Base-by-base conservation (phyloP, 2,888 invertebrate species). In the Aphodius granarius region DNA sequence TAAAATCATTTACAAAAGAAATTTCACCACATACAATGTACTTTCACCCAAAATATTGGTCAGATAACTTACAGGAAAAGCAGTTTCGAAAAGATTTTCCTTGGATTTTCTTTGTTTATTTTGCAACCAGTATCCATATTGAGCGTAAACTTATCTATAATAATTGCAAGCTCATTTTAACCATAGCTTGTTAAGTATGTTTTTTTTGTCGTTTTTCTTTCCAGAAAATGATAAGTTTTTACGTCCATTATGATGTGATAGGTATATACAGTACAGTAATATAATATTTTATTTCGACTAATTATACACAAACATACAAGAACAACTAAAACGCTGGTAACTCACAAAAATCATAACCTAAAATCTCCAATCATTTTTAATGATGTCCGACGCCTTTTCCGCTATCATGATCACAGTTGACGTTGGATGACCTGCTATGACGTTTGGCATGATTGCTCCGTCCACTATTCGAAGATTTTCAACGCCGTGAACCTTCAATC, bases 371-470 rank as follows among this genome's bases (percentile, higher is more conserved):
- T 5, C 84, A 18, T 84, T 80, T 79, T 89, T 90, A 71, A 90
- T 89, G 86, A 90, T 85, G 81, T 90, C 91, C 9, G 89, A 86
- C 0, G 89, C 90, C 79, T 90, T 91, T 82, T 91, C 91, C 0
- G 88, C 91, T 74, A 91, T 90, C 91, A 91, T 91, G 74, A 89
- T 88, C 22, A 88, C 87, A 0, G 89, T 89, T 5, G 90, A 89
- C 80, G 89, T 90, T 0, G 90, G 89, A 83, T 91, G 90, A 2
- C 90, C 91, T 13, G 90, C 87, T 3, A 89, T 86, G 66, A 91
- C 86, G 63, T 86, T 87, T 0, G 91, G 91, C 87, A 91, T 91
- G 63, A 91, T 85, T 21, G 90, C 90, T 13, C 89, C 90, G 80
- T 91, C 91, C 5, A 90, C 89, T n/a, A 91, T 89, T 64, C 91